Evolutionary conservation across 2,888 invertebrate species (phyloP).

Genomic region (Capitulum mitella): DNA sequence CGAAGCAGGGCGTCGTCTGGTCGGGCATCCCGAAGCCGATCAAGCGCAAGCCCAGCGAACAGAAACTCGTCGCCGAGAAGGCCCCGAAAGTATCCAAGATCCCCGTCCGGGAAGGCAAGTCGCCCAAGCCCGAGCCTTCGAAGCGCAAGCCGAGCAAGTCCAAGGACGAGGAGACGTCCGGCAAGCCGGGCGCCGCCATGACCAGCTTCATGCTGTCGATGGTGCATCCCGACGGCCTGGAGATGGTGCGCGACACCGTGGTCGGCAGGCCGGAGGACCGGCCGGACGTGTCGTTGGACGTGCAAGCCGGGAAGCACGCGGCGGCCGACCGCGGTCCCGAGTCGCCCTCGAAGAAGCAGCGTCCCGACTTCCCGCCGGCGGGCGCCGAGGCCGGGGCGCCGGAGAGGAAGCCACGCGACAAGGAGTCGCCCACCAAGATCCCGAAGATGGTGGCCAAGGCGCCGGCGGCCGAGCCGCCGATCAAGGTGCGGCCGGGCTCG

Average conservation of each 20-base stretch:
- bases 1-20: background rate
- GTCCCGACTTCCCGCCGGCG: background rate
- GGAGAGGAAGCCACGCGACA: background rate
- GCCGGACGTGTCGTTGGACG: background rate
- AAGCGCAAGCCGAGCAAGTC: background rate
- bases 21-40: background rate
- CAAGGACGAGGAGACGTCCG: background rate
- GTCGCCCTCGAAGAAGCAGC: background rate
- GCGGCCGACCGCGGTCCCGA: slow-evolving; percentile 14
- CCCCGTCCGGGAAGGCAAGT: background rate
- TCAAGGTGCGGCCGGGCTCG: background rate
- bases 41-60: background rate
- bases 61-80: background rate
- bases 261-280: background rate
- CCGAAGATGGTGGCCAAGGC: background rate
- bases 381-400: background rate
- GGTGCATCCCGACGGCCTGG: slow-evolving; percentile 3
- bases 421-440: background rate
- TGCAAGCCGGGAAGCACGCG: background rate
- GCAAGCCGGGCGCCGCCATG: background rate
- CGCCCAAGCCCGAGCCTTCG: background rate
- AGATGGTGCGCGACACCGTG: background rate
- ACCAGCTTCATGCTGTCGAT: slow-evolving; percentile 9
- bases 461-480: background rate
- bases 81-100: background rate